A percentile compares a stretch with the other conserved stretches of the same genome.
phyloP scores from a whole-genome alignment of 2,888 invertebrate species.

The Drosophila planitibia region DNA sequence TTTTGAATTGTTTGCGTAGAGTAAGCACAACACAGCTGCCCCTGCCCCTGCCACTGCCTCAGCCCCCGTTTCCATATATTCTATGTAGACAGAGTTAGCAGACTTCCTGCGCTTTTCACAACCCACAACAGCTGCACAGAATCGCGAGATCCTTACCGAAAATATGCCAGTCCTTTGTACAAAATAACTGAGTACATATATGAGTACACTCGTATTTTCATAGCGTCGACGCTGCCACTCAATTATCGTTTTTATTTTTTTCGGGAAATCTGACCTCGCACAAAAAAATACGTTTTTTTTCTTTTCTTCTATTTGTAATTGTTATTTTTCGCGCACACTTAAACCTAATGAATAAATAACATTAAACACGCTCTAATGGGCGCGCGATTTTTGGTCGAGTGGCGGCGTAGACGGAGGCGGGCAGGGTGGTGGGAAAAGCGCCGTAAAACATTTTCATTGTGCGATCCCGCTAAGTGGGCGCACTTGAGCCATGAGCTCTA shows the following conservation, averaged over 20 bases:
- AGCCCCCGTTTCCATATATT: background rate
- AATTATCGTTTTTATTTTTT: constrained; percentile 62
- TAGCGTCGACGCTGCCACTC: constrained; percentile 63
- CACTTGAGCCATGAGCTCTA: constrained; percentile 53
- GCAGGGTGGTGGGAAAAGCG: constrained; percentile 65
- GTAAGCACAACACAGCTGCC: constrained; percentile 36
- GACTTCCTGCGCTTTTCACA: constrained; percentile 49
- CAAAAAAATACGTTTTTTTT: constrained; percentile 41
- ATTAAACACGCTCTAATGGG: constrained; percentile 82
- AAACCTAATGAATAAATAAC: constrained; percentile 83
- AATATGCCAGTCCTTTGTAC: constrained; percentile 50
- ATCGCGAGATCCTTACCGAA: constrained; percentile 42
- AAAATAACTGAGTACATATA: constrained; percentile 30
- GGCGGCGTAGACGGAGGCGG: constrained; percentile 30
- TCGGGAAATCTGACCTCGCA: constrained; percentile 72
- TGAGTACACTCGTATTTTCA: constrained; percentile 66
- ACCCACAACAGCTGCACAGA: constrained; percentile 60
- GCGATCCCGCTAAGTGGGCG: constrained; percentile 64
- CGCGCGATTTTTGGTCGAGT: constrained; percentile 61
- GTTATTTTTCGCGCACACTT: constrained; percentile 80
- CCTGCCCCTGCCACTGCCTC: constrained; percentile 6
- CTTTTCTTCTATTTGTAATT: constrained; percentile 66
- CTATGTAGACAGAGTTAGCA: constrained; percentile 11
- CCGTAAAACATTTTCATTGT: constrained; percentile 71
- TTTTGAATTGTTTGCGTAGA: constrained; percentile 34